Conservation (phyloP, 2,113 vertebrate genomes). For the Hemiprocne comata region DNA sequence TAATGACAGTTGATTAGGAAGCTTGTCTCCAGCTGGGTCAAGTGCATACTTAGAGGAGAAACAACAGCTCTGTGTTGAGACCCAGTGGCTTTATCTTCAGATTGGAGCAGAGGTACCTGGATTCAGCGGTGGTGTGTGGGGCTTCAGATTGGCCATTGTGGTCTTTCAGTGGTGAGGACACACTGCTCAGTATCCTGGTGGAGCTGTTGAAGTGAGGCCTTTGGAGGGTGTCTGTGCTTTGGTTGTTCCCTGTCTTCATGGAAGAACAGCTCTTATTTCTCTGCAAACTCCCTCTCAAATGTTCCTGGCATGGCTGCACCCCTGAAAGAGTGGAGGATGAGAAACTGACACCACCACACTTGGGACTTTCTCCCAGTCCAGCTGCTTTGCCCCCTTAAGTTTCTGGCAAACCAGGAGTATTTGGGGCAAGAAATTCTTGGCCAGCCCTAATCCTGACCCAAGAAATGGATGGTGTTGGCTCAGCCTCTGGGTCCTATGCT, state of each 20-base stretch:
- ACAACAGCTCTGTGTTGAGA: background rate
- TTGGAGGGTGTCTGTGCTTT: background rate
- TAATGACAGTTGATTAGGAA: background rate
- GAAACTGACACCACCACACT: background rate
- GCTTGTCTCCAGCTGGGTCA: background rate
- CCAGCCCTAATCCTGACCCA: background rate
- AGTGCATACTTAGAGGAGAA: background rate
- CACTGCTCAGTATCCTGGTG: background rate
- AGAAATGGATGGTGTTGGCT: background rate
- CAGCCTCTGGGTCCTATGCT: background rate
- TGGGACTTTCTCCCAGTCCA: background rate
- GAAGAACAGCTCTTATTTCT: background rate
- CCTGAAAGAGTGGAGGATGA: background rate
- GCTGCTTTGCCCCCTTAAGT: background rate
- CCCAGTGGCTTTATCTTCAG: background rate
- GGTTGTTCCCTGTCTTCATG: accelerated
- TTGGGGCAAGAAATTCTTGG: background rate
- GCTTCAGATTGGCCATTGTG: background rate
- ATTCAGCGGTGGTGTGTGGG: background rate
- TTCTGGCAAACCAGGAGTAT: background rate
- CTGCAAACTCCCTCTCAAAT: background rate
- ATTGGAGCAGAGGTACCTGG: background rate
- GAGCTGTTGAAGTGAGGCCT: background rate
- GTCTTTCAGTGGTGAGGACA: background rate
- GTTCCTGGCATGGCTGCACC: background rate